Percentiles rank a stretch among this genome's conserved stretches.
phyloP scores from a whole-genome alignment of 2,888 invertebrate species.

The Agrochola litura region DNA sequence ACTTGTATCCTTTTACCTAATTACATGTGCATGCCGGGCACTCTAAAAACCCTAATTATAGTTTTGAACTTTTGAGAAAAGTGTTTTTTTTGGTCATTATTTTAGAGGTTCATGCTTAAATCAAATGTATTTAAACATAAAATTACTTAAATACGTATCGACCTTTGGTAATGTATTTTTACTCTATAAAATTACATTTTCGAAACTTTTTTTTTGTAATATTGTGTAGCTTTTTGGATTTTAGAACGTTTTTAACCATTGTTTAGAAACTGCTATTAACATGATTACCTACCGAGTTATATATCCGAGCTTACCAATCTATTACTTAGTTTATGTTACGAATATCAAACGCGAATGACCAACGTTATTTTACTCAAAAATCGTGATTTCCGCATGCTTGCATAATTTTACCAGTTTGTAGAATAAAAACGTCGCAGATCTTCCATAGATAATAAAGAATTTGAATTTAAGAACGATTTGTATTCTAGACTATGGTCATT shows the following conservation, averaged over 20 bases:
- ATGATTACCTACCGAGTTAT: not conserved
- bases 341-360: not conserved
- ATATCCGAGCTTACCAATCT: not conserved
- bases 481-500: conserved; percentile 49
- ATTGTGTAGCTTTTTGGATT: not conserved
- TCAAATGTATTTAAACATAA: not conserved
- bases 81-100: not conserved
- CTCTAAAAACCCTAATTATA: conserved; percentile 13
- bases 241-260: not conserved
- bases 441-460: conserved; percentile 41
- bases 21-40: not conserved
- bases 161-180: too few species aligned
- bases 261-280: not conserved
- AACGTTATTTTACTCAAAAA: conserved; percentile 10
- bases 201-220: too few species aligned
- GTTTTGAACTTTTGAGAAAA: not conserved
- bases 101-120: not conserved
- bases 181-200: too few species aligned
- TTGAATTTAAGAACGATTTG: conserved; percentile 48
- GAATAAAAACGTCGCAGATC: conserved; percentile 24
- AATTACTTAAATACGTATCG: not conserved
- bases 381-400: conserved; percentile 42
- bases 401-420: conserved; percentile 32
- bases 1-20: not conserved
- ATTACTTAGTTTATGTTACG: too few species aligned